phyloP scores from a whole-genome alignment of 2,888 invertebrate genomes.

The Yponomeuta plumbellus region DNA sequence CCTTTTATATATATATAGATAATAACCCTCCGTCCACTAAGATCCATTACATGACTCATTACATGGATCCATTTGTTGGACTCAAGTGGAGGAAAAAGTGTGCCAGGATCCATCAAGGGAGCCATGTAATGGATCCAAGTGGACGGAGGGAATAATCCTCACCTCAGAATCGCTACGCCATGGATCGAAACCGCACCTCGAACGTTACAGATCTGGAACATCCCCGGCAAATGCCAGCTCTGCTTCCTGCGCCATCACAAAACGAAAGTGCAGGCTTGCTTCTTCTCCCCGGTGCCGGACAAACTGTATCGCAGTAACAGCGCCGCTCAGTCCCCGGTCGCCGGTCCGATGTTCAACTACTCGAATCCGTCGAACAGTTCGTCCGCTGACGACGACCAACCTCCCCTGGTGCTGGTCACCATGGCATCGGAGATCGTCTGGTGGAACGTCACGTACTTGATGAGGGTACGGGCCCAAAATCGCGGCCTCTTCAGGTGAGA shows the following conservation, averaged over 20 bases:
- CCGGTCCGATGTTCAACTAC: constrained; percentile 15
- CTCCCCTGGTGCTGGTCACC: constrained; percentile 71
- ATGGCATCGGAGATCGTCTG: constrained; percentile 76
- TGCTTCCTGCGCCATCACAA: constrained; percentile 70
- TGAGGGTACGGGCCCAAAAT: constrained; percentile 37
- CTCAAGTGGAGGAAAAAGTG: no score
- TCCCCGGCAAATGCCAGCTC: constrained; percentile 53
- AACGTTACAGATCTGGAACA: constrained; percentile 64
- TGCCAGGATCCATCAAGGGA: no score
- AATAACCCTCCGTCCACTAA: no score
- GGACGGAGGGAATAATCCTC: no score
- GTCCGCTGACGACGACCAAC: constrained; percentile 37
- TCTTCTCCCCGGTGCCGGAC: constrained; percentile 71
- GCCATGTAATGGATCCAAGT: no score
- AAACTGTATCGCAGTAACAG: constrained; percentile 38
- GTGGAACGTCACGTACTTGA: constrained; percentile 71
- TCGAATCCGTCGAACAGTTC: constrained; percentile 5
- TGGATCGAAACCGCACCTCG: background rate
- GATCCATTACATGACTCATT: no score
- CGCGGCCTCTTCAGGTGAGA: constrained; percentile 42
- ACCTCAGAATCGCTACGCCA: no score
- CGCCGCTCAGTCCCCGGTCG: constrained; percentile 17
- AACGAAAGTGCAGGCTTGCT: constrained; percentile 64
- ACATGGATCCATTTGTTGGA: no score
- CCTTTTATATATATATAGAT: no score